Conservation (phyloP, 2,888 invertebrate genomes). For the Rotaria macrura region DNA sequence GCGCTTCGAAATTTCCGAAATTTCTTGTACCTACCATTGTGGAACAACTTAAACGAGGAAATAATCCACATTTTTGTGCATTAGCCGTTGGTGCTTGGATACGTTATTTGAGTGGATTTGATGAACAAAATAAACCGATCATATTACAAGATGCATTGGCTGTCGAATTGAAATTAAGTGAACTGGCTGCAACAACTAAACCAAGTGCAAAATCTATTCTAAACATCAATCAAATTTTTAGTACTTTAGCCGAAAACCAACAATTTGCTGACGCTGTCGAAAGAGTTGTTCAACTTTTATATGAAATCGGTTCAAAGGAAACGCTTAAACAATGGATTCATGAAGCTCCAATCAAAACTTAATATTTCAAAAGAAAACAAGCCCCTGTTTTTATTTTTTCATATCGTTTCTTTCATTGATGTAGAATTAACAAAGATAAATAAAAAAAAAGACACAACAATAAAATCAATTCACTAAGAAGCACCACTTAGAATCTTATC, state of each 20-base stretch:
- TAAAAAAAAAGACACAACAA: background rate
- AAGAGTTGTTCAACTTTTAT: background rate
- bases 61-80: background rate
- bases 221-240: background rate
- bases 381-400: background rate
- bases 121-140: slow-evolving; percentile 22
- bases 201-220: background rate
- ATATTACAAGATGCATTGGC: slow-evolving; percentile 25
- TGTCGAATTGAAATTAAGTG: background rate
- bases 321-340: background rate
- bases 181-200: background rate
- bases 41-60: background rate
- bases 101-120: slow-evolving; percentile 5
- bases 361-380: background rate
- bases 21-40: slow-evolving; percentile 23
- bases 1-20: slow-evolving; percentile 25
- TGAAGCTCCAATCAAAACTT: background rate
- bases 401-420: background rate
- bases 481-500: background rate
- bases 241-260: background rate
- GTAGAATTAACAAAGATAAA: background rate
- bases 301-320: background rate
- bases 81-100: slow-evolving; percentile 30
- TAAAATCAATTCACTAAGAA: background rate
- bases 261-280: background rate